These are phyloP conservation scores for Drosophila punjabiensis DNA, from an alignment of 1,140 invertebrate species.

Conservation along the genomic window DNA sequence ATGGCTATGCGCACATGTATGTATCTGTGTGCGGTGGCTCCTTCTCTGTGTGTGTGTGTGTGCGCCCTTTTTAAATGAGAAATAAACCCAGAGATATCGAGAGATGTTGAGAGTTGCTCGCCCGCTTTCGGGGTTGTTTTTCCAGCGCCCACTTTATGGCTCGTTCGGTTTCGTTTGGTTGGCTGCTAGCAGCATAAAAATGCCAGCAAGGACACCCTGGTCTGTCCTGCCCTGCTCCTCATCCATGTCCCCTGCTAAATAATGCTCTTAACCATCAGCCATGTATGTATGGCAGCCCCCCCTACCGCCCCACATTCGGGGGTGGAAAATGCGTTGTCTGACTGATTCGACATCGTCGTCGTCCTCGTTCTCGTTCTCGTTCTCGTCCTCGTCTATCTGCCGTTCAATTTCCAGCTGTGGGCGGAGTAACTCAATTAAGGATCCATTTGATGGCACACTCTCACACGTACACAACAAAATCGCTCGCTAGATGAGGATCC, in stretches of 20 bases:
- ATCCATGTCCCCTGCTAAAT: constrained; percentile 56
- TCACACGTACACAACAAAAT: constrained; percentile 40
- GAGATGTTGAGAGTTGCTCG: background rate
- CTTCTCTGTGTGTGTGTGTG: constrained; percentile 22
- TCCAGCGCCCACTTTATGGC: constrained; percentile 70
- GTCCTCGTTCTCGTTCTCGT: constrained; percentile 15
- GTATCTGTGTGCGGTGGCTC: constrained; percentile 16
- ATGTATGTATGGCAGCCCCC: constrained; percentile 36
- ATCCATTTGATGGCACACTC: constrained; percentile 84
- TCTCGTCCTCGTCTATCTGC: constrained; percentile 50
- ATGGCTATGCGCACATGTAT: constrained; percentile 62
- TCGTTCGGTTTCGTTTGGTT: constrained; percentile 82
- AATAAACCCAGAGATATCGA: constrained; percentile 11
- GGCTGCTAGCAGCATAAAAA: constrained; percentile 75
- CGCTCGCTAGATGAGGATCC: constrained; percentile 15
- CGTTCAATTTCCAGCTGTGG: constrained; percentile 65
- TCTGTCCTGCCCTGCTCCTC: constrained; percentile 14
- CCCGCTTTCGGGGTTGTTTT: constrained; percentile 69
- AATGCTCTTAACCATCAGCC: constrained; percentile 78
- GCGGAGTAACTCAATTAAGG: constrained; percentile 85
- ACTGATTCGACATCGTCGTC: constrained; percentile 51
- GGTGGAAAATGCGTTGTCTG: constrained; percentile 71
- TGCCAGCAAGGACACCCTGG: constrained; percentile 54
- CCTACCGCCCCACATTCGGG: constrained; percentile 17
- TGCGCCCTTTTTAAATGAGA: constrained; percentile 24